A percentile compares a stretch with the other conserved stretches of the same genome.
These are phyloP conservation scores for Graptemys geographica DNA, from an alignment of 2,797 vertebrate species.

Conservation along the genomic window DNA sequence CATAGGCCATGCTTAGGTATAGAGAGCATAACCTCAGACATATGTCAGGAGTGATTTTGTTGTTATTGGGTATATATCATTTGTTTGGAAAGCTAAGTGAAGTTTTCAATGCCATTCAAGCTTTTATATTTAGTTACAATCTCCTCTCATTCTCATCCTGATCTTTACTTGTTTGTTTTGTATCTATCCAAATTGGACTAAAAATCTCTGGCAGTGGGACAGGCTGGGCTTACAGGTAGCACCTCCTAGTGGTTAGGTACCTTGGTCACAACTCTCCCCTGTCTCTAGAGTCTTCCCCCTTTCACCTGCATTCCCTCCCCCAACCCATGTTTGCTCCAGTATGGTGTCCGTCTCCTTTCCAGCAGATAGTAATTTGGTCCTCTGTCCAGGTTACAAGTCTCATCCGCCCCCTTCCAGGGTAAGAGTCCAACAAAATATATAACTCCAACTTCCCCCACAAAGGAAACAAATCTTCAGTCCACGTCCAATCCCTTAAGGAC, in stretches of 20 bases:
- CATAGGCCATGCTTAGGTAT: background rate
- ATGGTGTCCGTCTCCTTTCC: background rate
- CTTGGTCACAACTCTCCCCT: background rate
- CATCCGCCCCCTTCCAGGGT: no score
- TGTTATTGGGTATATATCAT: background rate
- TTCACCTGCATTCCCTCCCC: background rate
- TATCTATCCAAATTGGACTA: background rate
- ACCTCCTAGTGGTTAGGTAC: background rate
- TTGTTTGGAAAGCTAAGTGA: background rate
- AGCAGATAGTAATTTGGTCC: background rate
- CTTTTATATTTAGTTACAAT: background rate
- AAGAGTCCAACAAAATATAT: background rate
- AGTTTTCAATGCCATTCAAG: background rate
- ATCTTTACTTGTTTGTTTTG: background rate
- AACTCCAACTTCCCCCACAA: background rate
- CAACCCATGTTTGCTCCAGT: background rate
- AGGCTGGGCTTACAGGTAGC: background rate
- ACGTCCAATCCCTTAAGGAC: no score
- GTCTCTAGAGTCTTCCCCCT: background rate
- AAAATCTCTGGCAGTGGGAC: background rate
- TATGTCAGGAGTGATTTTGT: background rate
- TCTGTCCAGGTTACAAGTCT: no score
- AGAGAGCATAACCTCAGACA: background rate
- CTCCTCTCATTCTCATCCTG: background rate
- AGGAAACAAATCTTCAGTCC: background rate